phyloP scores from a whole-genome alignment of 2,888 invertebrate genomes.

The Drosophila tanythrix region DNA sequence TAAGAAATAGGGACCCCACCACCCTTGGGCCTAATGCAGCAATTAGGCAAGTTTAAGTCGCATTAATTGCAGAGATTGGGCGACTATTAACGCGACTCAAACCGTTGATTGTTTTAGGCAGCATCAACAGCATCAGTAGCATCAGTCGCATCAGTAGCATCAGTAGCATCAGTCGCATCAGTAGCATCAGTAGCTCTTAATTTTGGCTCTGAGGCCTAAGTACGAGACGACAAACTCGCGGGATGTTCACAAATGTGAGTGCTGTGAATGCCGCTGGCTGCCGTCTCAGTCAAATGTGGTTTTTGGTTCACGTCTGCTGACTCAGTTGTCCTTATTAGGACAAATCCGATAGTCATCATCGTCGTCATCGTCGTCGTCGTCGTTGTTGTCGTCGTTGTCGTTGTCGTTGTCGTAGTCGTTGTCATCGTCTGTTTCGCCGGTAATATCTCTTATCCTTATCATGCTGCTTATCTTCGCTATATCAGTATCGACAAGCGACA shows the following conservation, averaged over 20 bases:
- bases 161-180: background rate
- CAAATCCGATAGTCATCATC: conserved; percentile 29
- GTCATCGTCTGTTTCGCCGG: conserved; percentile 1
- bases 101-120: conserved; percentile 62
- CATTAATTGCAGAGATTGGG: conserved; percentile 71
- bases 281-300: background rate
- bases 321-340: conserved; percentile 41
- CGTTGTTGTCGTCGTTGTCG: conserved; percentile 2
- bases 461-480: conserved; percentile 19
- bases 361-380: conserved; percentile 16
- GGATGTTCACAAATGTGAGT: conserved; percentile 7
- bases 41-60: conserved; percentile 74
- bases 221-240: background rate
- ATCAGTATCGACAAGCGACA: conserved; percentile 33
- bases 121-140: background rate
- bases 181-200: conserved; percentile 6
- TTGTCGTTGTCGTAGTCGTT: conserved; percentile 1
- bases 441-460: conserved; percentile 39
- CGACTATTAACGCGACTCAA: conserved; percentile 49
- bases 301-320: conserved; percentile 29
- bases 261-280: background rate
- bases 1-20: background rate
- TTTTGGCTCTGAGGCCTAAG: conserved; percentile 7
- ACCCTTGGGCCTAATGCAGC: conserved; percentile 54
- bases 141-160: background rate